Evolutionary conservation across 2,797 vertebrate species (phyloP).

Genomic region (Sternarchorhynchus goeldii): DNA sequence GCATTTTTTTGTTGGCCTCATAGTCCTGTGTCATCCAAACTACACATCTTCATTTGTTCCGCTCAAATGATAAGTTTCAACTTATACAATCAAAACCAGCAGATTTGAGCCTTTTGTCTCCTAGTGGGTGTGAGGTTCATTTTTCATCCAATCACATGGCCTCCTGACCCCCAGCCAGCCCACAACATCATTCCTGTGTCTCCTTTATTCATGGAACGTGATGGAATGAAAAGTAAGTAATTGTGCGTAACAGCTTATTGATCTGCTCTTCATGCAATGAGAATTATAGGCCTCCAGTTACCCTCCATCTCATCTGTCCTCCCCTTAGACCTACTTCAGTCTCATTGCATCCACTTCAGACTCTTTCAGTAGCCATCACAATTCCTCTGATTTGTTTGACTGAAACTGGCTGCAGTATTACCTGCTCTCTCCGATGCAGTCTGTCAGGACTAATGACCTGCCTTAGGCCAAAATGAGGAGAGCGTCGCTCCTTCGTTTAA

Average conservation of each 20-base stretch:
- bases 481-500: conserved; percentile 1
- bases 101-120: background rate
- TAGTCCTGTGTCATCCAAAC: background rate
- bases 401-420: background rate
- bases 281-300: conserved; percentile 59
- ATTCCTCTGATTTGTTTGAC: conserved; percentile 7
- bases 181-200: conserved; percentile 22
- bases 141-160: conserved; percentile 26
- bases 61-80: background rate
- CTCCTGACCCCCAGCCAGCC: conserved; percentile 42
- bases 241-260: conserved; percentile 49
- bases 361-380: background rate
- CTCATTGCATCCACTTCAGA: background rate
- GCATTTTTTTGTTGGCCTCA: background rate
- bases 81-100: background rate
- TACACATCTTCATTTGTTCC: background rate
- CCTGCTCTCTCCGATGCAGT: background rate
- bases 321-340: conserved; percentile 25
- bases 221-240: conserved; percentile 40
- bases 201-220: background rate
- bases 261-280: conserved; percentile 42
- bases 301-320: conserved; percentile 60
- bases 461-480: background rate
- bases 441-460: conserved; percentile 13
- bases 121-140: background rate